Base-by-base conservation (phyloP, 2,888 invertebrate genomes). In the Athetis lepigone region DNA sequence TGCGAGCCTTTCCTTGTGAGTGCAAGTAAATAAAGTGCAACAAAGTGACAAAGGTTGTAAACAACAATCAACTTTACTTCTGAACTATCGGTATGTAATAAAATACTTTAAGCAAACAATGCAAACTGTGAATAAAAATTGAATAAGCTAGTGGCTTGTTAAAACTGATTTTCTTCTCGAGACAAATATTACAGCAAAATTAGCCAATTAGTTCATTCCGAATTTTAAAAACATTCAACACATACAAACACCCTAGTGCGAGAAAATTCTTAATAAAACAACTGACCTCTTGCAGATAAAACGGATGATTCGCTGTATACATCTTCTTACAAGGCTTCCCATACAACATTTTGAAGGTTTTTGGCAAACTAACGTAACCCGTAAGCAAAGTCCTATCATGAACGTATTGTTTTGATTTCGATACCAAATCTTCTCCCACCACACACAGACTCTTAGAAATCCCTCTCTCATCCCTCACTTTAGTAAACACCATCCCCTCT, bases 241-340 rank as follows among this genome's bases (percentile, higher is more conserved):
- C 16, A 8, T 3, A 45, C 3, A 7, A 18, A 57, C 11, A 47
- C 16, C 16, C 19, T 37, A 29, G 19, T 36, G 67, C 45, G 25
- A 6, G 8, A 8, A 49, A 54, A 23, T 7, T 21, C 46, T 54
- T 39, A 50, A 62, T 37, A 58, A 36, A 37, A 11, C 0, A 29
- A 81, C 86, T 83, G 42, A 86, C 85, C 79, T 72, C 49, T 66
- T 84, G 83, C 56, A 86, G 61, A 47, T 75, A 76, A 29, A 82
- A 77, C 5, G 62, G 70, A 21, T 63, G 63, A 19, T 60, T 69
- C 0, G 63, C 7, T 4, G 25, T 47, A 51, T 83, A 69, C 37
- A 66, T 77, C 29, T 46, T 54, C 4, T 65, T 43, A 57, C 85
- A 86, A 27, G 79, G 75, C 27, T 80, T 74, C 11, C 86, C 86